Evolutionary conservation across 2,888 invertebrate genomes (phyloP), one percentile per base, ranked within the genome.

Genomic region (Nemoura dubitans): DNA sequence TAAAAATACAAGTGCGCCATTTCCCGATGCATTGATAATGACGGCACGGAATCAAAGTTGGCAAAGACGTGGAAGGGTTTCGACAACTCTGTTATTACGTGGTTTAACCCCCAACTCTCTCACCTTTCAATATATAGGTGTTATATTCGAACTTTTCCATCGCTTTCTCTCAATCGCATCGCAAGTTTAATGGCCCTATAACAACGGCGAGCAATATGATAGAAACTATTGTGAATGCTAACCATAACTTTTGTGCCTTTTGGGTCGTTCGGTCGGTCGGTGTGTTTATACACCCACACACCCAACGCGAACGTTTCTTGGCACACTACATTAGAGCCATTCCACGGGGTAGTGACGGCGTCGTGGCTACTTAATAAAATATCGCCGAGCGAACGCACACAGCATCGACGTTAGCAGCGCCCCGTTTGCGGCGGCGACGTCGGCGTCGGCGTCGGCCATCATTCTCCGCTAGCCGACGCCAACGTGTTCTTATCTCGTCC

Each of bases 401-500:
- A n/a, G n/a, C n/a, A n/a, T n/a, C n/a, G n/a, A n/a, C n/a, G n/a
- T n/a, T n/a, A n/a, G n/a, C 27, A 36, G 36, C 36, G 36, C 36
- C 36, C n/a, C n/a, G n/a, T n/a, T n/a, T n/a, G 36, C 36, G 36
- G 21, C 28, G 78, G 28, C n/a, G n/a, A n/a, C n/a, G n/a, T n/a
- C n/a, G n/a, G n/a, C n/a, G n/a, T n/a, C n/a, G n/a, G n/a, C n/a
- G n/a, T 10, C 78, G 27, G 26, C 78, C 78, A 78, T 78, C 78
- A 78, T 78, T 78, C 78, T 26, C 26, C 28, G 7, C 2, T 5
- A 10, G 28, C 26, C 78, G 78, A 78, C 28, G 78, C 28, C 28
- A 5, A 78, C 81, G 81, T 30, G 27, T 85, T 77, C 86, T 87
- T 87, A 87, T 87, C 87, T 76, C 30, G 42, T 59, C 82, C 77